phyloP scores from a whole-genome alignment of 2,113 vertebrate species.

The Maccullochella peelii region DNA sequence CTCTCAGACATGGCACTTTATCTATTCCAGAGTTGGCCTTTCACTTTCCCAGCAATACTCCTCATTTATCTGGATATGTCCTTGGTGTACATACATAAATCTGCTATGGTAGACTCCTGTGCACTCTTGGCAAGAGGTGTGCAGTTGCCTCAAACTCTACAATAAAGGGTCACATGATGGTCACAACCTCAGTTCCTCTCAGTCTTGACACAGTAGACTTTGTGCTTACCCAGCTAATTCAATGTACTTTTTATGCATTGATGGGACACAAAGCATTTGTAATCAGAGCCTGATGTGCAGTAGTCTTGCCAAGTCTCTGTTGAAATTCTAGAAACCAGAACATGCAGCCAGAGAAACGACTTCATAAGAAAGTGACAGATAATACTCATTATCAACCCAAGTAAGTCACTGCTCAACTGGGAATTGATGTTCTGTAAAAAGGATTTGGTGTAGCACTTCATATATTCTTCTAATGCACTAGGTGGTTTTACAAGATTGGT shows the following conservation, averaged over 20 bases:
- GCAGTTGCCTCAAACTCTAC: constrained; percentile 28
- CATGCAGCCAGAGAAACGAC: constrained; percentile 22
- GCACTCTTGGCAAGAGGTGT: constrained; percentile 29
- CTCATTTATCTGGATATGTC: constrained; percentile 63
- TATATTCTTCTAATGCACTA: constrained; percentile 42
- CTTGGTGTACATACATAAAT: constrained; percentile 62
- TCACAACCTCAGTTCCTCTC: constrained; percentile 36
- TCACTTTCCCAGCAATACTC: constrained; percentile 57
- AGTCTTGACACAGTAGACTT: constrained; percentile 18
- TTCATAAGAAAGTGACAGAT: constrained; percentile 41
- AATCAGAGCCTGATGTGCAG: constrained; percentile 57
- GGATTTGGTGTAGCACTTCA: constrained; percentile 43
- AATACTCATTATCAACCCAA: constrained; percentile 32
- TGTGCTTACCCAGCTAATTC: constrained; percentile 35
- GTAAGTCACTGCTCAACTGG: constrained; percentile 31
- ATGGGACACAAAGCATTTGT: constrained; percentile 48
- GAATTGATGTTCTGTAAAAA: constrained; percentile 38
- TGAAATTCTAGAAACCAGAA: constrained; percentile 51
- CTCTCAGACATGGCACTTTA: constrained; percentile 47
- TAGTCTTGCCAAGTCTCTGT: constrained; percentile 46
- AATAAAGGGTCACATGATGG: constrained; percentile 53
- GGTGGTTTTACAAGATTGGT: constrained; percentile 45
- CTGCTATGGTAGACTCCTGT: constrained; percentile 26
- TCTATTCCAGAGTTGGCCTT: constrained; percentile 52
- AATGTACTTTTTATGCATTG: constrained; percentile 40